These are phyloP conservation scores for Cheirogaleus medius DNA, from an alignment of 2,113 vertebrate species.

Conservation along the genomic window DNA sequence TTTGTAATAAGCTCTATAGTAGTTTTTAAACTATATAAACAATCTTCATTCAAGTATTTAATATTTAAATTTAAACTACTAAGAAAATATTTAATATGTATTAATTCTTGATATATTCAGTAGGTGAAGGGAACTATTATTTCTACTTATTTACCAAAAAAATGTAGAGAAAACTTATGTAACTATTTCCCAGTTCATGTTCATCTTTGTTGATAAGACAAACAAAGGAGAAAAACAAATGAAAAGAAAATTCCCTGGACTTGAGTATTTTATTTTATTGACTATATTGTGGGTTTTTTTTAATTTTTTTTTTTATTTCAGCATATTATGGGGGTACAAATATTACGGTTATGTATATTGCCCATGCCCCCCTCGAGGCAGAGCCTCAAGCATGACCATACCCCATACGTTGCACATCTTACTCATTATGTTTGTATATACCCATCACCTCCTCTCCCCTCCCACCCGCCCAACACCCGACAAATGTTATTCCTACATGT, in stretches of 20 bases:
- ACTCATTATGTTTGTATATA: too few relatives aligned
- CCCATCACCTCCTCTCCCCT: too few relatives aligned
- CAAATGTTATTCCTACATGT: too few relatives aligned
- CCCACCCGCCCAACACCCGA: too few relatives aligned
- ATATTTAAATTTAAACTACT: conserved; percentile 9
- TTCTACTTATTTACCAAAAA: not conserved
- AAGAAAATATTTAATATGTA: not conserved
- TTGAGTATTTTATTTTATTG: not conserved
- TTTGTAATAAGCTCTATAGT: not conserved
- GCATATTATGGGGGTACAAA: too few relatives aligned
- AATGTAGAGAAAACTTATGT: not conserved
- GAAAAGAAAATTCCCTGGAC: not conserved
- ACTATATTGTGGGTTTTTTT: not conserved
- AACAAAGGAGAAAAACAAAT: not conserved
- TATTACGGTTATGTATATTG: too few relatives aligned
- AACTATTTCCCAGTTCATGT: not conserved
- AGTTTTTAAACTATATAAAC: not conserved
- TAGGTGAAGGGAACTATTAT: not conserved
- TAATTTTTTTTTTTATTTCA: too few relatives aligned
- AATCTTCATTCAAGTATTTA: not conserved
- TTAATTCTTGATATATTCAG: not conserved
- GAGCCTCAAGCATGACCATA: too few relatives aligned
- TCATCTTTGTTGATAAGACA: not conserved
- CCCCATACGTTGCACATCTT: too few relatives aligned
- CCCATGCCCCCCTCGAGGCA: too few relatives aligned